phyloP scores from a whole-genome alignment of 2,888 invertebrate species.

The Tyria jacobaeae region DNA sequence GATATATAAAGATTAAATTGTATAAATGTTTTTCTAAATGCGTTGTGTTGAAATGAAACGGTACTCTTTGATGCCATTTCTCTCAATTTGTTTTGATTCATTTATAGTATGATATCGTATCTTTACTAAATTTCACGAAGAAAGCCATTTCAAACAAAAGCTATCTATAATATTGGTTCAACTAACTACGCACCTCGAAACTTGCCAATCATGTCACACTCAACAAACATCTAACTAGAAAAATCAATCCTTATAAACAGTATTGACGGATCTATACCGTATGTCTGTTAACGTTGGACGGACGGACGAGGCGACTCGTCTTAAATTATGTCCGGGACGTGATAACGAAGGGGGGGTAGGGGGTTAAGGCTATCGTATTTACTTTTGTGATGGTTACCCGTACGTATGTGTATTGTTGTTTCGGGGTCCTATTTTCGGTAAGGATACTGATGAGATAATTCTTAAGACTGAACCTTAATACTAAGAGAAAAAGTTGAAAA shows the following conservation, averaged over 20 bases:
- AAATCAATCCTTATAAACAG: constrained; percentile 52
- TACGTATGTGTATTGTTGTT: constrained; percentile 62
- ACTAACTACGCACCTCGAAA: constrained; percentile 17
- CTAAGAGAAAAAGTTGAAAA: no score
- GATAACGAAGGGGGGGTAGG: constrained; percentile 69
- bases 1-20: constrained; percentile 3
- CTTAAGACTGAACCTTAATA: not conserved
- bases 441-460: not conserved
- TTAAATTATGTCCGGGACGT: constrained; percentile 85
- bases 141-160: not conserved
- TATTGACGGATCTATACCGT: constrained; percentile 52
- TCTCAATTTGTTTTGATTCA: not conserved
- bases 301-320: constrained; percentile 60
- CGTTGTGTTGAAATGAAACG: not conserved
- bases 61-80: not conserved
- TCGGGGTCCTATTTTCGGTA: constrained; percentile 30
- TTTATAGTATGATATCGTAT: no score
- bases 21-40: not conserved
- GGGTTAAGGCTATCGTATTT: constrained; percentile 57
- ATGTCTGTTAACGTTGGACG: constrained; percentile 26
- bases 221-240: constrained; percentile 32
- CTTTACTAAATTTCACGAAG: no score
- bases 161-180: constrained; percentile 12
- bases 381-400: constrained; percentile 59
- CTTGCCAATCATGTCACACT: constrained; percentile 24